Evolutionary conservation across 2,888 invertebrate species (phyloP).

Genomic region (Horisme vitalbata): DNA sequence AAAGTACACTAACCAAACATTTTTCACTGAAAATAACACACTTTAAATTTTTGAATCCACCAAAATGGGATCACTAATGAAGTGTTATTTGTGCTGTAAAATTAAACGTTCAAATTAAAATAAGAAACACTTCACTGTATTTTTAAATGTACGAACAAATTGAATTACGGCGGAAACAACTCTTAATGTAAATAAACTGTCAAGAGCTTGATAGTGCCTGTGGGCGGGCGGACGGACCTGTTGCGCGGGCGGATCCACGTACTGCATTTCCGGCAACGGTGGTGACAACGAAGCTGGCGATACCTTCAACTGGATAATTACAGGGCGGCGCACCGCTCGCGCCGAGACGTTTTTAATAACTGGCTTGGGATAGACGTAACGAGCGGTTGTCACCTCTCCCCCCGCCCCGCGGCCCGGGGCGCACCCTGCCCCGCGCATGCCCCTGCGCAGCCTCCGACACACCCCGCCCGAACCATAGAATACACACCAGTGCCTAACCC

Average conservation of each 20-base stretch:
- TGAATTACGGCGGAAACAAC: slow-evolving; percentile 24
- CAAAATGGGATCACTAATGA: not conserved
- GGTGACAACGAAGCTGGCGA: slow-evolving; percentile 74
- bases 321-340: slow-evolving; percentile 82
- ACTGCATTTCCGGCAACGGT: slow-evolving; percentile 76
- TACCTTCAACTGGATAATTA: slow-evolving; percentile 80
- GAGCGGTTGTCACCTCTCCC: slow-evolving; percentile 82
- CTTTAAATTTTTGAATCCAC: no score
- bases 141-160: slow-evolving; percentile 24
- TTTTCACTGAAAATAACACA: no score
- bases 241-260: slow-evolving; percentile 79
- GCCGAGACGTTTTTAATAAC: slow-evolving; percentile 84
- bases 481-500: slow-evolving; percentile 28
- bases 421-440: slow-evolving; percentile 51
- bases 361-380: slow-evolving; percentile 82
- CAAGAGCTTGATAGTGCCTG: slow-evolving; percentile 47
- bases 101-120: slow-evolving; percentile 15
- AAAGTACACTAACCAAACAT: slow-evolving; percentile 3
- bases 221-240: slow-evolving; percentile 77
- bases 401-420: slow-evolving; percentile 56
- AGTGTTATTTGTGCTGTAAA: slow-evolving; percentile 3
- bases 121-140: slow-evolving; percentile 27
- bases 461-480: slow-evolving; percentile 46
- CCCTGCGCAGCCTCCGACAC: slow-evolving; percentile 67
- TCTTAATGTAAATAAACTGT: slow-evolving; percentile 43